A percentile compares a stretch with the other conserved stretches of the same genome.
These are phyloP conservation scores for Chelon labrosus DNA, from an alignment of 2,797 vertebrate species.

Conservation along the genomic window DNA sequence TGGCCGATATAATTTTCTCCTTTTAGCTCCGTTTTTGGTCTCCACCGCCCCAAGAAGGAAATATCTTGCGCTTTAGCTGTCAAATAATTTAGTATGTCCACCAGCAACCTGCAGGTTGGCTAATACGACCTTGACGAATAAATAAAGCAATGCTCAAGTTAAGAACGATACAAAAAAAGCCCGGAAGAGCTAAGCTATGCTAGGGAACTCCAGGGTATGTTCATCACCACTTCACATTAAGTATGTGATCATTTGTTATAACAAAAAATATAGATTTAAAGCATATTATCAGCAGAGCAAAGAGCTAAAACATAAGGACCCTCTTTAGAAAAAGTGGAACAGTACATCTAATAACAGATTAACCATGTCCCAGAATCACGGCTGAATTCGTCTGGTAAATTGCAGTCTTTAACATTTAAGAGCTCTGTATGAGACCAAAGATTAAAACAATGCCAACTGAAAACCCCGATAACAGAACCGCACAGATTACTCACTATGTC, in stretches of 20 bases:
- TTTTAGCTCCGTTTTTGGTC: background rate
- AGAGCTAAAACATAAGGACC: too few relatives aligned
- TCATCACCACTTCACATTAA: too few relatives aligned
- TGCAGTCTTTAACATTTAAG: constrained; percentile 4
- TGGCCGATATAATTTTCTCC: background rate
- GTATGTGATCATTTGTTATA: too few relatives aligned
- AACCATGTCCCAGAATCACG: constrained; percentile 13
- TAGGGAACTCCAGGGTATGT: too few relatives aligned
- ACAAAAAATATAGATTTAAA: background rate
- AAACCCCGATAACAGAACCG: constrained; percentile 11
- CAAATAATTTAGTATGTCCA: background rate
- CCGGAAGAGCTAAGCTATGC: too few relatives aligned
- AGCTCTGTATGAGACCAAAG: constrained; percentile 17
- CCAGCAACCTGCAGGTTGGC: background rate
- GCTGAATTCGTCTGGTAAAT: constrained; percentile 13
- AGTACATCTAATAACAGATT: constrained; percentile 21
- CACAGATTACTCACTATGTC: constrained; percentile 51
- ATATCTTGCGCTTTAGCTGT: background rate
- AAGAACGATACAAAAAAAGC: too few relatives aligned
- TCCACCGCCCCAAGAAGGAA: background rate
- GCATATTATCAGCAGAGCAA: too few relatives aligned
- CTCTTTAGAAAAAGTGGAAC: too few relatives aligned
- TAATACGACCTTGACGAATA: too few relatives aligned
- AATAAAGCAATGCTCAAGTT: too few relatives aligned
- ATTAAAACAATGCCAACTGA: constrained; percentile 26